phyloP scores from a whole-genome alignment of 2,888 invertebrate genomes.

The Diarsia brunnea region DNA sequence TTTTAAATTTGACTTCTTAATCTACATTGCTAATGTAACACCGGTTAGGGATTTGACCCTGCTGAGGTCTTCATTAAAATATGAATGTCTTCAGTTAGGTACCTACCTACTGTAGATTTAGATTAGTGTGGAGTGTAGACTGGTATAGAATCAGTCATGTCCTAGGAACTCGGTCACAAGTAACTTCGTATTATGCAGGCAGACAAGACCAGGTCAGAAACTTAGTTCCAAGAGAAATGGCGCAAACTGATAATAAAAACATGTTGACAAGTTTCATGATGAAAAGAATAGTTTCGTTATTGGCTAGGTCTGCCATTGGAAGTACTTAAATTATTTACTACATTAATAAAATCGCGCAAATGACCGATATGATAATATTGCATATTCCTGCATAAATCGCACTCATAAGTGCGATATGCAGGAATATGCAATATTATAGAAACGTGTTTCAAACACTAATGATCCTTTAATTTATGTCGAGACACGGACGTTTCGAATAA shows the following conservation, averaged over 20 bases:
- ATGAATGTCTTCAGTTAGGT: neutral
- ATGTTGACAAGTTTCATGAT: neutral
- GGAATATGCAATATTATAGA: constrained; percentile 18
- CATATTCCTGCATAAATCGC: too few relatives aligned
- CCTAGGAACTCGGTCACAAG: neutral
- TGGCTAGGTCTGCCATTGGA: neutral
- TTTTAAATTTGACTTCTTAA: neutral
- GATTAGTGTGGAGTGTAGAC: neutral
- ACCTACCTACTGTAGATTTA: neutral
- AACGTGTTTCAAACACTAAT: constrained; percentile 13
- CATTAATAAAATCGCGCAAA: constrained; percentile 3
- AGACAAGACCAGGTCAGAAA: neutral
- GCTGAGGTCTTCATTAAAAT: neutral
- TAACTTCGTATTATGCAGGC: neutral
- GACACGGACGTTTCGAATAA: constrained; percentile 27
- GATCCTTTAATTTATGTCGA: constrained; percentile 11
- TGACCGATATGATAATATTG: too few relatives aligned
- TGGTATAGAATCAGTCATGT: neutral
- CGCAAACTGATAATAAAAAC: neutral
- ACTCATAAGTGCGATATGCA: constrained; percentile 1
- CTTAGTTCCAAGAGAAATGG: constrained; percentile 9
- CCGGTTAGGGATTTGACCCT: neutral
- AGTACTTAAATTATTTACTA: neutral
- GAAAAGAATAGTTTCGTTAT: neutral
- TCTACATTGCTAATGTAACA: neutral